A percentile compares a stretch with the other conserved stretches of the same genome.
phyloP scores from a whole-genome alignment of 2,888 invertebrate species.

The Oasisia sp. region DNA sequence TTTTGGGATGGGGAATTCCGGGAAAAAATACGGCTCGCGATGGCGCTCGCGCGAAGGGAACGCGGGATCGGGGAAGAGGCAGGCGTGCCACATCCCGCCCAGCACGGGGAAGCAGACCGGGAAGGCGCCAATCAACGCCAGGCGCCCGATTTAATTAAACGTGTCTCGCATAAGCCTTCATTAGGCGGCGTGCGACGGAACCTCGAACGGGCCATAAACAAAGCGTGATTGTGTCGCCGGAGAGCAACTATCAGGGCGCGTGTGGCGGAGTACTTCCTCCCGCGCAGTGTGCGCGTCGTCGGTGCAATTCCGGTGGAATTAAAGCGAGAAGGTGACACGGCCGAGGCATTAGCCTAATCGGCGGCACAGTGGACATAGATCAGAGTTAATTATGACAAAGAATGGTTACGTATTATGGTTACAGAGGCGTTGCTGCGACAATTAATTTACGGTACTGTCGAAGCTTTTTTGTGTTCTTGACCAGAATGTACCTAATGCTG shows the following conservation, averaged over 20 bases:
- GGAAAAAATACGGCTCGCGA: not conserved
- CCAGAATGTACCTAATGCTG: not conserved
- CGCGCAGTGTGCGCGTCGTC: not conserved
- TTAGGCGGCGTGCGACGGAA: not conserved
- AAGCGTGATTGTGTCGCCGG: not conserved
- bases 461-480: not conserved
- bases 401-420: not conserved
- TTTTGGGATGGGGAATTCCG: not conserved
- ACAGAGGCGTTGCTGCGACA: not conserved
- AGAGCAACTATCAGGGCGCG: not conserved
- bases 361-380: not conserved
- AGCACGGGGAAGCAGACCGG: constrained; percentile 8
- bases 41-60: not conserved
- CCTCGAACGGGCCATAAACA: not conserved
- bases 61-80: not conserved
- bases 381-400: not conserved
- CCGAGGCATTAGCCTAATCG: not conserved
- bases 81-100: not conserved
- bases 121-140: not conserved
- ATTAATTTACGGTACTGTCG: not conserved
- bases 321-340: not conserved
- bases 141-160: not conserved
- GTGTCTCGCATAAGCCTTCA: not conserved
- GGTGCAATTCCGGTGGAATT: not conserved
- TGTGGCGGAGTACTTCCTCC: not conserved